Conservation (phyloP, 30 jellyfish, hydroid and myxozoan genomes). For the Aurelia aurita region DNA sequence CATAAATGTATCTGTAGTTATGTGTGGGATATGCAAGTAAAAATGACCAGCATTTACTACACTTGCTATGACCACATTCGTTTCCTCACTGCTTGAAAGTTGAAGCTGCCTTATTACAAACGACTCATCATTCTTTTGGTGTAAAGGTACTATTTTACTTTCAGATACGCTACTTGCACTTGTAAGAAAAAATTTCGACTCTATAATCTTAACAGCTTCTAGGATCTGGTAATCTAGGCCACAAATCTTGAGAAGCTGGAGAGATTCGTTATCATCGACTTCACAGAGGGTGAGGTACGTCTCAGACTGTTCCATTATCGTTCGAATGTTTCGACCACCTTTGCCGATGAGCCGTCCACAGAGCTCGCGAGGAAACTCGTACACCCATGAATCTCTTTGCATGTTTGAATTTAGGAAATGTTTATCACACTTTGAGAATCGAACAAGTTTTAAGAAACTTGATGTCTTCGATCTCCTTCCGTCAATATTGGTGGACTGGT, state of each 20-base stretch:
- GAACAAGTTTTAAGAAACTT: conserved; percentile 4
- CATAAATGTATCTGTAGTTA: conserved; percentile 6
- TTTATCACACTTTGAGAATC: conserved; percentile 16
- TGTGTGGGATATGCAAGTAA: conserved; percentile 24
- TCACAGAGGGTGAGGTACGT: conserved; percentile 30
- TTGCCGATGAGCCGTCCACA: conserved; percentile 82
- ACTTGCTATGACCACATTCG: conserved; percentile 33
- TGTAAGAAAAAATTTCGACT: conserved; percentile 11
- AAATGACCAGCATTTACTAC: conserved; percentile 69
- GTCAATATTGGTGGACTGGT: no score
- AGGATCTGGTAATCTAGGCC: conserved; percentile 38
- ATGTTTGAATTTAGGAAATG: neutral
- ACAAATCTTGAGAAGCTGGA: conserved; percentile 12
- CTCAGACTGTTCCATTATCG: conserved; percentile 39
- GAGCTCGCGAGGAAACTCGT: conserved; percentile 67
- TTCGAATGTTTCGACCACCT: conserved; percentile 54
- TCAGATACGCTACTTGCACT: neutral
- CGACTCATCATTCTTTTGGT: neutral
- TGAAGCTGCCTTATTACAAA: conserved; percentile 7
- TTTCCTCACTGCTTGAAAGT: conserved; percentile 33
- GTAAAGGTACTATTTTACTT: conserved; percentile 28
- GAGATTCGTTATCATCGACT: neutral
- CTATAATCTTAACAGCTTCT: conserved; percentile 40
- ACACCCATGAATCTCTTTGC: conserved; percentile 44
- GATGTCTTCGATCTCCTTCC: no score